These are phyloP conservation scores for Scaptomyza hsui DNA, from an alignment of 1,140 invertebrate genomes.

Conservation along the genomic window DNA sequence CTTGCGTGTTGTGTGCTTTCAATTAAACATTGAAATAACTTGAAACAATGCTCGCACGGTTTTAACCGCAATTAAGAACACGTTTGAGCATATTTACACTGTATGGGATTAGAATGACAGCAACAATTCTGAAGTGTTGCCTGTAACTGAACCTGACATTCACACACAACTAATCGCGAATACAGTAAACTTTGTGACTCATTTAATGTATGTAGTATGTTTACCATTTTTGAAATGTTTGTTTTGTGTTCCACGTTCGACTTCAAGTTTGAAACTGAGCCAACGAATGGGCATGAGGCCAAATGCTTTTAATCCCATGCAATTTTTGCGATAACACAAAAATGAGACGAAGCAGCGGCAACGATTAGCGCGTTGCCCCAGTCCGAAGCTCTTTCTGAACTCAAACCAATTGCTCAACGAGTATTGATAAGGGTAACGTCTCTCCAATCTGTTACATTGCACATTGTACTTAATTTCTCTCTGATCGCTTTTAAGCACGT, in stretches of 20 bases:
- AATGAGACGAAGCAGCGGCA: slow-evolving; percentile 5
- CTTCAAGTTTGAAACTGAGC: slow-evolving; percentile 67
- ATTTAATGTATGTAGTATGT: neutral
- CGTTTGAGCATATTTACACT: slow-evolving; percentile 8
- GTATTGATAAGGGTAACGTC: slow-evolving; percentile 24
- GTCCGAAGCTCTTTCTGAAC: slow-evolving; percentile 26
- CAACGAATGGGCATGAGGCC: slow-evolving; percentile 49
- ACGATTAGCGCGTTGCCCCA: slow-evolving; percentile 30
- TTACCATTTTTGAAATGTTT: slow-evolving; percentile 31
- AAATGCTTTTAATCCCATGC: slow-evolving; percentile 72
- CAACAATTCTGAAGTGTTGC: slow-evolving; percentile 22
- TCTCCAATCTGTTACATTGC: slow-evolving; percentile 8
- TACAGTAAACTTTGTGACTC: neutral
- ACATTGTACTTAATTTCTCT: neutral
- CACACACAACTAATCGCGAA: neutral
- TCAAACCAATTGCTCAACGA: slow-evolving; percentile 5
- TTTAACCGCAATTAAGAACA: slow-evolving; percentile 26
- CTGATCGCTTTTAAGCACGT: slow-evolving; percentile 26
- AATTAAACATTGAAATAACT: slow-evolving; percentile 4
- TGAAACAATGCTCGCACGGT: slow-evolving; percentile 14
- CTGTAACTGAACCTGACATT: slow-evolving; percentile 32
- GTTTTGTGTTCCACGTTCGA: slow-evolving; percentile 43
- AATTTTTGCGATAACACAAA: slow-evolving; percentile 45
- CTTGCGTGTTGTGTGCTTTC: neutral
- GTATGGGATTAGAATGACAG: neutral